phyloP scores from a whole-genome alignment of 2,113 vertebrate genomes.

The Platichthys flesus region DNA sequence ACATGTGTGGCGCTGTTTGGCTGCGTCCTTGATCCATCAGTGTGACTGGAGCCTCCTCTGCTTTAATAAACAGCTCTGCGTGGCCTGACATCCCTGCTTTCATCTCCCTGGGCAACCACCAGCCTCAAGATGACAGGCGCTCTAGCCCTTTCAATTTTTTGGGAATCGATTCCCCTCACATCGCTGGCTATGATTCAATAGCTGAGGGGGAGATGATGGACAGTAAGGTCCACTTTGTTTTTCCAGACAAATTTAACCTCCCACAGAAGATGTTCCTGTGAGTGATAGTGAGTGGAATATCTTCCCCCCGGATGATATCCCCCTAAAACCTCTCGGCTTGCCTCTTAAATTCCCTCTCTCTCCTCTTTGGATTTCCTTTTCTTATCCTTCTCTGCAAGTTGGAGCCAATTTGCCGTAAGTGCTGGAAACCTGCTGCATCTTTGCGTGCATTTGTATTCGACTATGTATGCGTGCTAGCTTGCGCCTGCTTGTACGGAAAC shows the following conservation, averaged over 20 bases:
- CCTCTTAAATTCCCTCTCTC: slow-evolving; percentile 46
- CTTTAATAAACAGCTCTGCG: slow-evolving; percentile 64
- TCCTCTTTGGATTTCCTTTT: slow-evolving; percentile 70
- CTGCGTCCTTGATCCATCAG: slow-evolving; percentile 57
- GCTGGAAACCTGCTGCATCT: slow-evolving; percentile 61
- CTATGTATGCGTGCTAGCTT: slow-evolving; percentile 7
- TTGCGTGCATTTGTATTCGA: slow-evolving; percentile 27
- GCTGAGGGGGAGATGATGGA: slow-evolving; percentile 12
- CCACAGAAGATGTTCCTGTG: slow-evolving; percentile 44
- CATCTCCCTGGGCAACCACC: slow-evolving; percentile 39
- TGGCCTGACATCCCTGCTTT: slow-evolving; percentile 68
- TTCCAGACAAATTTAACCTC: slow-evolving; percentile 45
- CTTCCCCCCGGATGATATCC: slow-evolving; percentile 57
- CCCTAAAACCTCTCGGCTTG: slow-evolving; percentile 60
- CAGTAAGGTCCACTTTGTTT: slow-evolving; percentile 30
- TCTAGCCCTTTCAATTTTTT: slow-evolving; percentile 47
- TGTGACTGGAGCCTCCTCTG: slow-evolving; percentile 51
- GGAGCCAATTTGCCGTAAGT: slow-evolving; percentile 63
- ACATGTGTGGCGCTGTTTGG: slow-evolving; percentile 39
- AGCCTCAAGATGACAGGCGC: slow-evolving; percentile 56
- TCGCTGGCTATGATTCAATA: slow-evolving; percentile 40
- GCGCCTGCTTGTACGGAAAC: slow-evolving; percentile 52
- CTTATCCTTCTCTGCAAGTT: slow-evolving; percentile 58
- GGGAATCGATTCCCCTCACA: slow-evolving; percentile 54
- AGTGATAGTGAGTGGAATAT: slow-evolving; percentile 66